Percentiles rank a stretch among this genome's conserved stretches.
Evolutionary conservation across 2,888 invertebrate species (phyloP).

Genomic region (Rhagonycha lutea): DNA sequence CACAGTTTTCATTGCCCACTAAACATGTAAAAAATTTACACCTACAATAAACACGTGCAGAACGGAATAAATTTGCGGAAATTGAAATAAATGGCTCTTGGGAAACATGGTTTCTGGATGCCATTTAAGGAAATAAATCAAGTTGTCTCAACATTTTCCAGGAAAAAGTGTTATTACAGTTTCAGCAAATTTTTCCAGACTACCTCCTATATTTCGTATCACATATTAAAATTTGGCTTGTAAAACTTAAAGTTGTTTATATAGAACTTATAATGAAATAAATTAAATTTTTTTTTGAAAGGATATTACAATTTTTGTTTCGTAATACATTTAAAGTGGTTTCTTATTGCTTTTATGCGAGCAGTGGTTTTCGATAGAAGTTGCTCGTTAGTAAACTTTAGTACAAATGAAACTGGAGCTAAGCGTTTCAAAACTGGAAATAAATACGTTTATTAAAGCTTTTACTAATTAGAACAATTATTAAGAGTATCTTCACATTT

Average conservation of each 20-base stretch:
- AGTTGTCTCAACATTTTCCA: not conserved
- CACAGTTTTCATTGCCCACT: not conserved
- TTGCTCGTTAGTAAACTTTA: not conserved
- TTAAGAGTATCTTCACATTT: not conserved
- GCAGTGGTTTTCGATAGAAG: not conserved
- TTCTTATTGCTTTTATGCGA: not conserved
- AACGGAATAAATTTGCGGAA: not conserved
- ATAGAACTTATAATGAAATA: not conserved
- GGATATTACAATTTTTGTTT: not conserved
- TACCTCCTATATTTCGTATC: not conserved
- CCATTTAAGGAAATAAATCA: not conserved
- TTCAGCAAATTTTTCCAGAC: not conserved
- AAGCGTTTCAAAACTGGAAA: not conserved
- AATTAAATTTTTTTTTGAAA: not conserved
- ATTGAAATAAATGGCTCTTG: not conserved
- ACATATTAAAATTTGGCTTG: not conserved
- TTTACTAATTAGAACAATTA: not conserved
- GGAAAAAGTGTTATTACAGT: not conserved
- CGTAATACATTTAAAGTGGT: not conserved
- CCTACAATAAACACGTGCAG: not conserved
- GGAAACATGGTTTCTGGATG: not conserved
- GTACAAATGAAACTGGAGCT: not conserved
- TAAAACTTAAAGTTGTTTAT: not conserved
- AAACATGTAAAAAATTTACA: not conserved
- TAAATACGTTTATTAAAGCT: not conserved